phyloP scores from a whole-genome alignment of 2,888 invertebrate species.

The Chrysolina oricalcia region DNA sequence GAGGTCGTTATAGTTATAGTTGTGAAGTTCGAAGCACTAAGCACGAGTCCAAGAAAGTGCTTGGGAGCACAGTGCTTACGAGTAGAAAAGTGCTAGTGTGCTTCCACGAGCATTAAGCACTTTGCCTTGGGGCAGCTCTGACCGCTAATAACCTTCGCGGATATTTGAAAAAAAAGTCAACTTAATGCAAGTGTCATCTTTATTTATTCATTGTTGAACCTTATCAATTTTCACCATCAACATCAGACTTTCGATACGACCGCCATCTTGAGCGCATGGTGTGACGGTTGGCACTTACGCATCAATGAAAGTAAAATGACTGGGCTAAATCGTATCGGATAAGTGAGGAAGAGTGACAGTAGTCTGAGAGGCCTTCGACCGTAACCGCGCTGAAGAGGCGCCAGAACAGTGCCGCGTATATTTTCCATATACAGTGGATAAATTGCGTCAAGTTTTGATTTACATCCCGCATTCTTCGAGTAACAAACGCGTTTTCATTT shows the following conservation, averaged over 20 bases:
- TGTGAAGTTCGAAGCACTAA: no score
- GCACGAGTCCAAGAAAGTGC: no score
- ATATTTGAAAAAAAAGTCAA: no score
- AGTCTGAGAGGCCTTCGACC: conserved; percentile 43
- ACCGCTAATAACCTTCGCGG: no score
- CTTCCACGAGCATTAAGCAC: no score
- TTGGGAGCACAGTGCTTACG: no score
- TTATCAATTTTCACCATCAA: not conserved
- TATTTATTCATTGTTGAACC: not conserved
- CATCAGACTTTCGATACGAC: not conserved
- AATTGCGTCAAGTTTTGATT: conserved; percentile 72
- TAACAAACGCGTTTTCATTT: conserved; percentile 71
- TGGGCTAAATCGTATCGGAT: conserved; percentile 20
- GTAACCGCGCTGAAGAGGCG: conserved; percentile 59
- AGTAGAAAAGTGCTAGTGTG: no score
- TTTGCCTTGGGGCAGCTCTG: no score
- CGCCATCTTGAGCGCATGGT: not conserved
- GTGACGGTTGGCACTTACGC: conserved; percentile 24
- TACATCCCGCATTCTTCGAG: conserved; percentile 71
- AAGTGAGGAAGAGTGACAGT: conserved; percentile 32
- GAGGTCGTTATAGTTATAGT: no score
- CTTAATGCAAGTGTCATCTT: not conserved
- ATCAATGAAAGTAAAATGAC: conserved; percentile 25
- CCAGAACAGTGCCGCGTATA: conserved; percentile 65
- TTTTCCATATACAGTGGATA: conserved; percentile 70